Evolutionary conservation across 2,113 vertebrate genomes (phyloP).

Genomic region (Triplophysa tibetana): DNA sequence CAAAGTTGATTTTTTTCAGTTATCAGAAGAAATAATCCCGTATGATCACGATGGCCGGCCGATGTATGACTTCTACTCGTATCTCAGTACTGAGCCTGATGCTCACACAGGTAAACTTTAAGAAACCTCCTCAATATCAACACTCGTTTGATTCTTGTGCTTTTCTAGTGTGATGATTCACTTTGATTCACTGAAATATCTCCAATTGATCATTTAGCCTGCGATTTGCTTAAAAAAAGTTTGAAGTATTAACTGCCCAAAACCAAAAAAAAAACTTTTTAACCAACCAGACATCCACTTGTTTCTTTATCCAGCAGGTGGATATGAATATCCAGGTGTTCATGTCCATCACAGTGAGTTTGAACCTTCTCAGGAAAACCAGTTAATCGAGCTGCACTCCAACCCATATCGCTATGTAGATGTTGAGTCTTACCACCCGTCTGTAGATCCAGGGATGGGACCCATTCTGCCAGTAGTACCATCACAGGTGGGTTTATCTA

Average conservation of each 20-base stretch:
- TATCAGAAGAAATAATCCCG: conserved; percentile 80
- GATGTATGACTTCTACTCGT: conserved; percentile 80
- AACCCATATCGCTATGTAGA: conserved; percentile 82
- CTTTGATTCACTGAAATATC: background rate
- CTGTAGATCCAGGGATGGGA: conserved; percentile 76
- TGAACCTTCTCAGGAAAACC: conserved; percentile 76
- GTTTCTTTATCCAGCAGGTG: conserved; percentile 69
- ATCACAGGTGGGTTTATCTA: conserved; percentile 39
- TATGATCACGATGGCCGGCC: conserved; percentile 81
- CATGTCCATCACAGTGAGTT: conserved; percentile 76
- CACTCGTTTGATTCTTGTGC: no score
- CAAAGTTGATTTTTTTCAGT: conserved; percentile 59
- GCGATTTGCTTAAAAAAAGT: no score
- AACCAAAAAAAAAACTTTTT: no score
- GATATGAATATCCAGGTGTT: conserved; percentile 79
- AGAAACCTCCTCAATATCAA: background rate
- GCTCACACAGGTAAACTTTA: conserved; percentile 75
- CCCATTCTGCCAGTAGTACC: conserved; percentile 56
- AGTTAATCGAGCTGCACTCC: conserved; percentile 85
- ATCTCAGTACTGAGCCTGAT: conserved; percentile 80
- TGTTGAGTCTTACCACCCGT: conserved; percentile 77
- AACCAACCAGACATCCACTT: no score
- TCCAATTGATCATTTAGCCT: no score
- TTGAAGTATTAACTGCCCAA: no score
- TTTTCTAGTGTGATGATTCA: background rate